phyloP scores from a whole-genome alignment of 2,797 vertebrate genomes.

The Spea hammondii region DNA sequence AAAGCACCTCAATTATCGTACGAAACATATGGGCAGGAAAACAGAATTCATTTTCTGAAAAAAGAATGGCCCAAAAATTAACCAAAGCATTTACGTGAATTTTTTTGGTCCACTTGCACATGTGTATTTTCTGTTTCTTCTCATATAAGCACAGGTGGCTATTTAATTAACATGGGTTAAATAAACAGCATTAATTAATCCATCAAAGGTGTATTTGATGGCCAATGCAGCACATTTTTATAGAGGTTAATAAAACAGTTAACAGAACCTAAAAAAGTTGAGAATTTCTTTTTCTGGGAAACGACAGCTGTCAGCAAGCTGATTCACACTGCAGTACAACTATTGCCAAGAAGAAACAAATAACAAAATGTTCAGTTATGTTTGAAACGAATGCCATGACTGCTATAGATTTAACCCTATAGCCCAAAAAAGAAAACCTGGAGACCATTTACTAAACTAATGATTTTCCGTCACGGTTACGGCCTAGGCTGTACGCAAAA shows the following conservation, averaged over 20 bases:
- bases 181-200: no score
- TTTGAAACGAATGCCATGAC: background rate
- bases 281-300: background rate
- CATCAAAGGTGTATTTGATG: no score
- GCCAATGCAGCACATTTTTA: no score
- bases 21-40: no score
- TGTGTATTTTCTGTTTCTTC: no score
- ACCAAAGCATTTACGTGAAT: no score
- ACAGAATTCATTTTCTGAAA: no score
- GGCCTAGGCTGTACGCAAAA: background rate
- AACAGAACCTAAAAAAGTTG: background rate
- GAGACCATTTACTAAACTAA: constrained; percentile 9
- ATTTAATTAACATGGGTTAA: no score
- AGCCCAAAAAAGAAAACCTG: background rate
- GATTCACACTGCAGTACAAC: background rate
- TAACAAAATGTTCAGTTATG: background rate
- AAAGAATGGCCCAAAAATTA: no score
- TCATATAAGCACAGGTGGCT: no score
- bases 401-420: background rate
- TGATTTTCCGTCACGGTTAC: constrained; percentile 6
- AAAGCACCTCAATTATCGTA: no score
- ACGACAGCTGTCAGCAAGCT: background rate
- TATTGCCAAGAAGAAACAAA: background rate
- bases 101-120: no score
- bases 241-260: background rate